A percentile compares a stretch with the other conserved stretches of the same genome.
phyloP scores from a whole-genome alignment of 2,797 vertebrate genomes.

The Rhynchonycteris naso region DNA sequence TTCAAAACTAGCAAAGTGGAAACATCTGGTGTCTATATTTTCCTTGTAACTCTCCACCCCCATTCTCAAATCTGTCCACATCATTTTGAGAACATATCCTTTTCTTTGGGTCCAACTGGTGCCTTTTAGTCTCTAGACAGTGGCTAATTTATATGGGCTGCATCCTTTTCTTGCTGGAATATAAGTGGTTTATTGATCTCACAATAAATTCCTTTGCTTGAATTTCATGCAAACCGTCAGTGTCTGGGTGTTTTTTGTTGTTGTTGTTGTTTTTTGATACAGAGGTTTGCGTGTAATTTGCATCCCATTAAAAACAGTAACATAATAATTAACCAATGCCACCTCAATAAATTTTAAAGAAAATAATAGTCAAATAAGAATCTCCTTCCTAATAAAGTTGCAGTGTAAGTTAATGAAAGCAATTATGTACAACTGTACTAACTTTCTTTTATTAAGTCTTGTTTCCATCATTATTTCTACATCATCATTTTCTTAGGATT shows the following conservation, averaged over 20 bases:
- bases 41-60: neutral
- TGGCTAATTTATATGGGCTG: neutral
- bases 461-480: slow-evolving; percentile 30
- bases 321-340: neutral
- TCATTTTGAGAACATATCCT: slow-evolving; percentile 35
- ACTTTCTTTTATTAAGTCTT: slow-evolving; percentile 13
- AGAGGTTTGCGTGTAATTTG: neutral
- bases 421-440: neutral
- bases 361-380: slow-evolving; percentile 3
- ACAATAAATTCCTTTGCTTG: slow-evolving; percentile 18
- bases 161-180: slow-evolving; percentile 32
- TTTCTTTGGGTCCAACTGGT: slow-evolving; percentile 5
- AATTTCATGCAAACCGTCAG: neutral
- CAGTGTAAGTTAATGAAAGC: slow-evolving; percentile 28
- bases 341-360: neutral
- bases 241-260: neutral
- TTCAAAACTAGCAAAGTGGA: neutral
- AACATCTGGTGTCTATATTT: neutral
- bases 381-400: neutral
- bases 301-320: slow-evolving; percentile 40
- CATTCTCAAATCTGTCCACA: slow-evolving; percentile 2
- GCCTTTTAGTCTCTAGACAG: slow-evolving; percentile 18
- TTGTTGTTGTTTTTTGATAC: slow-evolving; percentile 10
- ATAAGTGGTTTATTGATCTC: slow-evolving; percentile 56
- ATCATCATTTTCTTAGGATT: neutral